Percentiles rank a stretch among this genome's conserved stretches.
phyloP scores from a whole-genome alignment of 1,140 invertebrate species.

The Bombus superbus region DNA sequence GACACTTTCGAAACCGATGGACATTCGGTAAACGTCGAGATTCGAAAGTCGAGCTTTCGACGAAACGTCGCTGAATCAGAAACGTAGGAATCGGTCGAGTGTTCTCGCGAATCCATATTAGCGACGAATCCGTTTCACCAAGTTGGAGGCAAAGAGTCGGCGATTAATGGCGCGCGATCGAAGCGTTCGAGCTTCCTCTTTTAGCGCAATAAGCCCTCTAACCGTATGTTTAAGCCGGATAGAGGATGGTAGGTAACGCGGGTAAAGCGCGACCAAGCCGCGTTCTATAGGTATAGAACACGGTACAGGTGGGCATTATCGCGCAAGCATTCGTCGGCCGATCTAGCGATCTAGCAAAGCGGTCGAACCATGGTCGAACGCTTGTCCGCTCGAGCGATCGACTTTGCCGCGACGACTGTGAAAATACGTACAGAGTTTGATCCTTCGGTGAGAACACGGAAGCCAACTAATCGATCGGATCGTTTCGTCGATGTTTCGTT shows the following conservation, averaged over 20 bases:
- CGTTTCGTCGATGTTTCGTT: background rate
- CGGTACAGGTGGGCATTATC: too few species aligned
- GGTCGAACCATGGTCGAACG: slow-evolving; percentile 13
- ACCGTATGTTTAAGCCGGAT: slow-evolving; percentile 41
- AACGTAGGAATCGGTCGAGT: too few species aligned
- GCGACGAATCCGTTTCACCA: background rate
- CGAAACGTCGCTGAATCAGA: too few species aligned
- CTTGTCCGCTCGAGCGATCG: slow-evolving; percentile 22
- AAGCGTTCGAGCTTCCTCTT: background rate
- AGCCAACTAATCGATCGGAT: background rate
- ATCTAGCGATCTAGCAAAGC: slow-evolving; percentile 34
- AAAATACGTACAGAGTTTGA: background rate
- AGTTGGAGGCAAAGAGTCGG: background rate
- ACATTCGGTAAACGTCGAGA: too few species aligned
- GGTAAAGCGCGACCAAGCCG: background rate
- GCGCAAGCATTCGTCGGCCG: slow-evolving; percentile 13
- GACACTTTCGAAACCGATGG: too few species aligned
- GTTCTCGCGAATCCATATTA: too few species aligned
- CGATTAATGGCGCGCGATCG: background rate
- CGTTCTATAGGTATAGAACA: background rate
- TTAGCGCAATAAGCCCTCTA: slow-evolving; percentile 10
- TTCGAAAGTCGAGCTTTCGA: too few species aligned
- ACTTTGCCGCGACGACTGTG: background rate
- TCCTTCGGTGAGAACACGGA: background rate
- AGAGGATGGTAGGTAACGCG: slow-evolving; percentile 10